Evolutionary conservation across 2,113 vertebrate species (phyloP), one percentile per base, ranked within the genome.

Genomic region (Dipodomys merriami): DNA sequence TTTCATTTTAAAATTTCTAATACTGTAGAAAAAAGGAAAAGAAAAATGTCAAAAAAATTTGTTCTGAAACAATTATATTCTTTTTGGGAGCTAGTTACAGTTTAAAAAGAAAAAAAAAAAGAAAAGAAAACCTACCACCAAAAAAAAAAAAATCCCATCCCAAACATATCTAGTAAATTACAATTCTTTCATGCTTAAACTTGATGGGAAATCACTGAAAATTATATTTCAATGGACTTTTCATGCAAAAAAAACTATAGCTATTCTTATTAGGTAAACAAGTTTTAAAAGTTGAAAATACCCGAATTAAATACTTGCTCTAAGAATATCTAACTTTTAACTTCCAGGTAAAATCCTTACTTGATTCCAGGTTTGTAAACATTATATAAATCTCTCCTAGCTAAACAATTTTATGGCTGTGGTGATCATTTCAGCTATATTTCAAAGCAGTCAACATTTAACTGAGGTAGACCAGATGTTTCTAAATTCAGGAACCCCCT

Each of bases 381-480:
- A 97, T 92, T 95, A 73, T 92, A 91, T 87, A 95, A 95, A 96
- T 89, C 88, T 94, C 93, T 95, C 96, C 91, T 73, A 92, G 67
- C 91, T 93, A 94, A 87, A 83, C 74, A 81, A 87, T 82, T 78
- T 86, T 93, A 96, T 96, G 96, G 96, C 97, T 97, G 95, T 96
- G 27, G 6, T 19, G 89, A 96, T 94, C 94, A 87, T 89, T 83
- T 94, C 86, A 93, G 91, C 89, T 94, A 87, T 94, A 49, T 86
- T 96, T 96, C 93, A 93, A 96, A 95, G 96, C 96, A 96, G 94
- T 80, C 92, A 96, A 97, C 92, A 93, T 72, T 85, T 95, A 92
- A 93, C 96, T 98, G 98, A 98, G 98, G 98, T 98, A 98, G 98
- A 97, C 96, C 96, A 53, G 91, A 97, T 95, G 93, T 96, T 91